Conservation (phyloP, 2,888 invertebrate species). For the Endotricha flammealis region DNA sequence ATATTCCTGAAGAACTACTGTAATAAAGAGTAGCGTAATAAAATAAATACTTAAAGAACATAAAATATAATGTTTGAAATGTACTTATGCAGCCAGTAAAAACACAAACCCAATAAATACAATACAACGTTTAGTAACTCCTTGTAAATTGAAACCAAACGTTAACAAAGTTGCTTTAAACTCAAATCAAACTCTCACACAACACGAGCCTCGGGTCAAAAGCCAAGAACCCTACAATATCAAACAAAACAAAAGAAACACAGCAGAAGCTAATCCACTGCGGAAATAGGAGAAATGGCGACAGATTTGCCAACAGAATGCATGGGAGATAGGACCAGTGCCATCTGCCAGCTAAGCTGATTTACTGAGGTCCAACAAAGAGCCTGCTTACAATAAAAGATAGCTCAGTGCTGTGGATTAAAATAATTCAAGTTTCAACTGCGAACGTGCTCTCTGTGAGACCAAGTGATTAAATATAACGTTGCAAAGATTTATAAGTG, state of each 20-base stretch:
- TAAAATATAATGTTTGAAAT: too few species aligned
- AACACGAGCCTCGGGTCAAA: background rate
- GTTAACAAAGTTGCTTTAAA: background rate
- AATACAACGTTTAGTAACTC: background rate
- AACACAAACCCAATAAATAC: too few species aligned
- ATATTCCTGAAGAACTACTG: too few species aligned
- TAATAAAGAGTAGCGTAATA: too few species aligned
- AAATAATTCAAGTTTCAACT: constrained; percentile 49
- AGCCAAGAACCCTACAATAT: background rate
- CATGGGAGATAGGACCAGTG: constrained; percentile 45
- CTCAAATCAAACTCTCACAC: background rate
- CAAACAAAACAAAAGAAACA: constrained; percentile 4
- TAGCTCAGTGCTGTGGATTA: constrained; percentile 52
- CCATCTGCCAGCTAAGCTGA: constrained; percentile 69
- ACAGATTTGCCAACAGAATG: constrained; percentile 10
- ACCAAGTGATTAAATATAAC: constrained; percentile 71
- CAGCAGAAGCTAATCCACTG: constrained; percentile 7
- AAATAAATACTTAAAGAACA: too few species aligned
- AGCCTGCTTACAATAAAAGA: constrained; percentile 56
- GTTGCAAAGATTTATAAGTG: constrained; percentile 70
- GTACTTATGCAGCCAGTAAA: too few species aligned
- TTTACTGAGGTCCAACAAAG: constrained; percentile 64
- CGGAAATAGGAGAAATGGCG: background rate
- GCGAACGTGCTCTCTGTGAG: constrained; percentile 63
- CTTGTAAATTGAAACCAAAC: background rate